Conservation (phyloP, 2,113 vertebrate species). For the Stomatorhinus ivindoensis region DNA sequence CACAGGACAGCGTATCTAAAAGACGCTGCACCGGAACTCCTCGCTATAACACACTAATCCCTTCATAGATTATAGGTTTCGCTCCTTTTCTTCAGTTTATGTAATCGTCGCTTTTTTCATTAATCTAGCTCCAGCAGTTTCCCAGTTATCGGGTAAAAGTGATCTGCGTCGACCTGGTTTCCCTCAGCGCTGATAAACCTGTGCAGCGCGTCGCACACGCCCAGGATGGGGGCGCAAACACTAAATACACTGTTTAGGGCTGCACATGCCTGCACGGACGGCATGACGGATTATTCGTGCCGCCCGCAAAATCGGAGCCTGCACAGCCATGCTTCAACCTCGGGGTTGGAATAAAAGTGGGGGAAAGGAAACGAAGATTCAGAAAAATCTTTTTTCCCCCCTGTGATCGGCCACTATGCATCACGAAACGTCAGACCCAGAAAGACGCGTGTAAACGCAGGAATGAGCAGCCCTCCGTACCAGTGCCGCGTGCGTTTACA, state of each 20-base stretch:
- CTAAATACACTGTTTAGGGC: constrained; percentile 97
- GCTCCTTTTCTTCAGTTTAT: constrained; percentile 38
- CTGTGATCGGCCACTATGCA: neutral
- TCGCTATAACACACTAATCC: neutral
- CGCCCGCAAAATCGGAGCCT: neutral
- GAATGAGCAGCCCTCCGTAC: neutral
- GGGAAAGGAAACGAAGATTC: neutral
- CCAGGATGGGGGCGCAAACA: constrained; percentile 96
- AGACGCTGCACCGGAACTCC: neutral
- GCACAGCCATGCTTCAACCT: neutral
- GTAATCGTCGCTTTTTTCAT: constrained; percentile 24
- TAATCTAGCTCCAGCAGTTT: constrained; percentile 61
- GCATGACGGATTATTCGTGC: constrained; percentile 83
- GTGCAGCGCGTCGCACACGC: constrained; percentile 87
- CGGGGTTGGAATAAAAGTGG: neutral
- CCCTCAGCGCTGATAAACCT: constrained; percentile 87
- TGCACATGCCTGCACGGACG: constrained; percentile 76
- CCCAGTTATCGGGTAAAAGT: constrained; percentile 86
- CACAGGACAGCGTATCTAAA: neutral
- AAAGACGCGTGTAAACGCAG: neutral
- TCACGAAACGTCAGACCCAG: neutral
- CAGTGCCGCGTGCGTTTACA: no score
- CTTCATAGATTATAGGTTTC: neutral
- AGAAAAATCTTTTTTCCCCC: neutral
- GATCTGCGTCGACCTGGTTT: constrained; percentile 93